Percentiles rank a stretch among this genome's conserved stretches.
These are phyloP conservation scores for Pogonus chalceus DNA, from an alignment of 1,140 invertebrate genomes.

Conservation along the genomic window DNA sequence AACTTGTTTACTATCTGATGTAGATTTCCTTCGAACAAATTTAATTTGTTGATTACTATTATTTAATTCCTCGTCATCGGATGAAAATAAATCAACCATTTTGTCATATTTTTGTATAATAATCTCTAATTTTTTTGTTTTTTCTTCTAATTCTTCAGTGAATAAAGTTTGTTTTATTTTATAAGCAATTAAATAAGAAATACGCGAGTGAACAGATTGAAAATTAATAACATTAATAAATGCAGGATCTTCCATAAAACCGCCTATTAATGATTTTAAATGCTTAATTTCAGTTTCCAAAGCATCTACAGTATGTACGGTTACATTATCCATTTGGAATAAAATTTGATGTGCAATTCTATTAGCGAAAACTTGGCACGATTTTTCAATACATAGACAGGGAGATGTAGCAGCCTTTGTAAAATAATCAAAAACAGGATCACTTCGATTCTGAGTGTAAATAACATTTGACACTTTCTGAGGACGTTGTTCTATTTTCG, in stretches of 20 bases:
- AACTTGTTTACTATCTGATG: not conserved
- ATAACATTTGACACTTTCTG: not conserved
- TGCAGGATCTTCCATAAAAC: conserved; percentile 52
- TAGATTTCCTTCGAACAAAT: not conserved
- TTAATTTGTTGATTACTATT: not conserved
- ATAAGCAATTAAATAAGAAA: conserved; percentile 48
- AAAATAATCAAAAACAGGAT: conserved; percentile 13
- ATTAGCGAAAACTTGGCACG: conserved; percentile 55
- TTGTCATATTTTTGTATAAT: conserved; percentile 8
- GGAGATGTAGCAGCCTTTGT: conserved; percentile 39
- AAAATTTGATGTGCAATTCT: conserved; percentile 41
- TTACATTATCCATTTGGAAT: conserved; percentile 30
- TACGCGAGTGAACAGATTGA: conserved; percentile 47
- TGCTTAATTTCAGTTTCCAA: conserved; percentile 53
- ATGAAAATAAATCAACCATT: conserved; percentile 29
- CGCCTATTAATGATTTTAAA: conserved; percentile 51
- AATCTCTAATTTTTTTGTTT: conserved; percentile 10
- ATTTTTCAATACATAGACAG: conserved; percentile 51
- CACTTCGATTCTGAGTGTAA: conserved; percentile 13
- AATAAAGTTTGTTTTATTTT: conserved; percentile 27
- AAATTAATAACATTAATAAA: conserved; percentile 48
- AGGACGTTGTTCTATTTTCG: not conserved
- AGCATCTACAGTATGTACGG: conserved; percentile 32
- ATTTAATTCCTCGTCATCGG: conserved; percentile 29
- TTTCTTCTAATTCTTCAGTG: conserved; percentile 9